These are phyloP conservation scores for Hepsetus odoe DNA, from an alignment of 2,113 vertebrate genomes.

Conservation along the genomic window DNA sequence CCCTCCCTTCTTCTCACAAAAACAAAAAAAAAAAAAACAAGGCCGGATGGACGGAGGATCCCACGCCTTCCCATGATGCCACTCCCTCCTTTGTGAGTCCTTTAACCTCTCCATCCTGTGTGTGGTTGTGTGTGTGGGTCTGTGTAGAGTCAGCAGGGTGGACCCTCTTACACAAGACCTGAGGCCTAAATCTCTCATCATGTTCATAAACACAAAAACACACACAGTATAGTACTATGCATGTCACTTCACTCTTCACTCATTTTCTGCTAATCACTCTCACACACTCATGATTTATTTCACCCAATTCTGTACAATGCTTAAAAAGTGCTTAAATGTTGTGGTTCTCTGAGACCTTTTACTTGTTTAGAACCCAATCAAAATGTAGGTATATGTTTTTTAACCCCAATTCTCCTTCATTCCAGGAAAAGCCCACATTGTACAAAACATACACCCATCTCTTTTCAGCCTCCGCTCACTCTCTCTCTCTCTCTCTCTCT, in stretches of 20 bases:
- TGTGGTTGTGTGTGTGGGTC: constrained; percentile 1
- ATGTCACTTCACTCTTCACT: background rate
- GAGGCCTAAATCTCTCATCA: constrained; percentile 31
- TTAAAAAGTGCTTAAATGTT: too few species aligned
- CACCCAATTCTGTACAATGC: too few species aligned
- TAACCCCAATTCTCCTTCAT: background rate
- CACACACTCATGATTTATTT: constrained; percentile 29
- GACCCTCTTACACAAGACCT: constrained; percentile 41
- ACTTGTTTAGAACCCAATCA: too few species aligned
- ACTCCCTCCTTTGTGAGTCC: constrained; percentile 50
- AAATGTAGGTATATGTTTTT: background rate
- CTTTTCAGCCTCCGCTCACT: constrained; percentile 48
- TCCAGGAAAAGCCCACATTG: constrained; percentile 13
- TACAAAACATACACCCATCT: constrained; percentile 13
- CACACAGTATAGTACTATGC: constrained; percentile 1
- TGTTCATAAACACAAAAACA: constrained; percentile 4
- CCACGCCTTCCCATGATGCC: constrained; percentile 63
- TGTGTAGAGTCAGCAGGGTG: constrained; percentile 57
- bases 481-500: constrained; percentile 58
- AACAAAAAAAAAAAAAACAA: constrained; percentile 33
- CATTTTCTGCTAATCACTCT: background rate
- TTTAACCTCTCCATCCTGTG: constrained; percentile 47
- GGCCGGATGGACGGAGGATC: constrained; percentile 57
- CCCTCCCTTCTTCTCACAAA: constrained; percentile 24
- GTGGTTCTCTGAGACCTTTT: too few species aligned